Evolutionary conservation across 2,797 vertebrate species (phyloP).

Genomic region (Carduelis carduelis): DNA sequence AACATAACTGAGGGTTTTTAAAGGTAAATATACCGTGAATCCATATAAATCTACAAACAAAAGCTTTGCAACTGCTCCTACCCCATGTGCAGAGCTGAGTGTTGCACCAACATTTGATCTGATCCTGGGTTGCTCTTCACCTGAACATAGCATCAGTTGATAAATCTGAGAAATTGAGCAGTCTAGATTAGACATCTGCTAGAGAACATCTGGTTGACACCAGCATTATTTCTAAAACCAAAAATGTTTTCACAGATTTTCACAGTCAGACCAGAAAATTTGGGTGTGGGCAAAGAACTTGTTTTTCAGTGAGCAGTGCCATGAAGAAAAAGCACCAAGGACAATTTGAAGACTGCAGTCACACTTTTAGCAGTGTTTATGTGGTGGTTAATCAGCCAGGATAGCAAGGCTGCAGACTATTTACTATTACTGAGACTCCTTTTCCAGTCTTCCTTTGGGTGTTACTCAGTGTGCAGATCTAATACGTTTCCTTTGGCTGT

Average conservation of each 20-base stretch:
- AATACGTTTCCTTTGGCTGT: not conserved
- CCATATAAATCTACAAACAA: not conserved
- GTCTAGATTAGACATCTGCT: rapidly evolving
- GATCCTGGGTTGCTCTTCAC: not conserved
- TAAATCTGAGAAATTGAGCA: not conserved
- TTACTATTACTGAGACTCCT: not conserved
- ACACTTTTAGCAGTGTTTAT: not conserved
- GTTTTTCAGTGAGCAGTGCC: not conserved
- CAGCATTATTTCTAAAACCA: not conserved
- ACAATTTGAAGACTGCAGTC: not conserved
- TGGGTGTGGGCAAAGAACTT: not conserved
- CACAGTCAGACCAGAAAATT: not conserved
- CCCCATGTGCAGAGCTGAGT: not conserved
- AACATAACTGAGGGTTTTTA: not conserved
- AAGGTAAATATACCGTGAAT: not conserved
- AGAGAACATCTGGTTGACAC: not conserved
- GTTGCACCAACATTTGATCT: not conserved
- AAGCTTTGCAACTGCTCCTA: not conserved
- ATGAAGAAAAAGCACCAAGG: not conserved
- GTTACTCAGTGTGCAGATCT: not conserved
- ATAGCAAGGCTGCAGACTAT: not conserved
- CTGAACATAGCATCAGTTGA: not conserved
- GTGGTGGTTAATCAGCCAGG: not conserved
- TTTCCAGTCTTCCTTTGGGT: not conserved
- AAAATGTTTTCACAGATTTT: not conserved